Percentiles rank a stretch among this genome's conserved stretches.
These are phyloP conservation scores for Xyliphius kryptos DNA, from an alignment of 2,113 vertebrate genomes.

Conservation along the genomic window DNA sequence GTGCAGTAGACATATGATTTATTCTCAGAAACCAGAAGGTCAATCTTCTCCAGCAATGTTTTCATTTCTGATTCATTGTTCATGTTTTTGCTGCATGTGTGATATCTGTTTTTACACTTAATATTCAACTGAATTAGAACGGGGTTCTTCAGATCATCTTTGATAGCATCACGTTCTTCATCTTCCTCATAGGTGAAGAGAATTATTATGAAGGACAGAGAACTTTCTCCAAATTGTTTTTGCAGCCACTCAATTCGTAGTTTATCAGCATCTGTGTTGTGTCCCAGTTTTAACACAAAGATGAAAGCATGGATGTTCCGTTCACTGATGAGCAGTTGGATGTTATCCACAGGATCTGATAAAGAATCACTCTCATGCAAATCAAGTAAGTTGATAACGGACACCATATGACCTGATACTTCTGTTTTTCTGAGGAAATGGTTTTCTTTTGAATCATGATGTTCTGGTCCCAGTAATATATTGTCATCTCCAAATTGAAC, in stretches of 20 bases:
- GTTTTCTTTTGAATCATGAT: neutral
- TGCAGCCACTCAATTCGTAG: conserved; percentile 24
- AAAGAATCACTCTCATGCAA: conserved; percentile 16
- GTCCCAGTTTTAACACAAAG: conserved; percentile 20
- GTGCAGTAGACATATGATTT: neutral
- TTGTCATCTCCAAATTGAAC: conserved; percentile 24
- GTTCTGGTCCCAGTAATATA: conserved; percentile 20
- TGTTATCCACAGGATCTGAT: conserved; percentile 1
- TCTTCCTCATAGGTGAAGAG: conserved; percentile 34
- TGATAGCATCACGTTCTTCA: conserved; percentile 17
- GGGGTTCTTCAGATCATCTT: neutral
- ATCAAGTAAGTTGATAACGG: conserved; percentile 16
- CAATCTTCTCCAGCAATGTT: neutral
- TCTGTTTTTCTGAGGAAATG: neutral
- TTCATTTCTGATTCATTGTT: neutral
- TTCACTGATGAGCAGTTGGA: conserved; percentile 9
- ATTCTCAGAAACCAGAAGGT: conserved; percentile 8
- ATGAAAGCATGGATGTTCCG: conserved; percentile 29
- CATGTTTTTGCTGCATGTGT: conserved; percentile 26
- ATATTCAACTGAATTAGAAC: conserved; percentile 14
- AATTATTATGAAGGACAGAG: conserved; percentile 16
- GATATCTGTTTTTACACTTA: conserved; percentile 17
- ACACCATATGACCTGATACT: neutral
- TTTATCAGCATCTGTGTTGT: conserved; percentile 29
- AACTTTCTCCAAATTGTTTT: conserved; percentile 20